A percentile compares a stretch with the other conserved stretches of the same genome.
These are phyloP conservation scores for Dryobota labecula DNA, from an alignment of 2,888 invertebrate species.

Conservation along the genomic window DNA sequence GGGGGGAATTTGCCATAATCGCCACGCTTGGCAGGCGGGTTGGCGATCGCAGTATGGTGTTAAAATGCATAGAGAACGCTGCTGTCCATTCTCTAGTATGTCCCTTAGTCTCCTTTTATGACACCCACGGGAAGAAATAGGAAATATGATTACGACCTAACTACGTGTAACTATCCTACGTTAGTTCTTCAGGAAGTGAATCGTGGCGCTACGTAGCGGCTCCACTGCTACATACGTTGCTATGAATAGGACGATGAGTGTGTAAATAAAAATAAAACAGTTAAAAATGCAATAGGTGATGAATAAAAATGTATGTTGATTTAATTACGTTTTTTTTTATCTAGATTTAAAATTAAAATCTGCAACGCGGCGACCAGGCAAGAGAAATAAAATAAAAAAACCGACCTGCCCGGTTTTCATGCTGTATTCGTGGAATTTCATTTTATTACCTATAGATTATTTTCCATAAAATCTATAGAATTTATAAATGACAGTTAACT, in stretches of 20 bases:
- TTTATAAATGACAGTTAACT: background rate
- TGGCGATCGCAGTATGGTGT: too few relatives aligned
- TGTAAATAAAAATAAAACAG: background rate
- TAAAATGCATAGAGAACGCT: too few relatives aligned
- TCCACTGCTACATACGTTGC: background rate
- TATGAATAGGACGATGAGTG: background rate
- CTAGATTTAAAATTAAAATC: background rate
- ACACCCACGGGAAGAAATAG: too few relatives aligned
- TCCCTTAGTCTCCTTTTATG: too few relatives aligned
- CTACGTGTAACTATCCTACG: too few relatives aligned
- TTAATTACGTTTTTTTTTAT: background rate
- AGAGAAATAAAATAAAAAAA: background rate
- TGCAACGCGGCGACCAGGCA: background rate
- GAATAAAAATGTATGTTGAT: background rate
- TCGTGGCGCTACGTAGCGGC: slow-evolving; percentile 12
- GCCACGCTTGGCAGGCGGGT: too few relatives aligned
- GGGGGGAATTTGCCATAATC: too few relatives aligned
- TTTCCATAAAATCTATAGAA: background rate
- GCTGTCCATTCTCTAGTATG: too few relatives aligned
- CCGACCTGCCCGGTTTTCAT: background rate
- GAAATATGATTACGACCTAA: too few relatives aligned
- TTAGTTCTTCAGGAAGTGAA: background rate
- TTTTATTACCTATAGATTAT: background rate
- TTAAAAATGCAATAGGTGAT: background rate
- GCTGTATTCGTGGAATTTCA: background rate